Conservation (phyloP, 2,113 vertebrate genomes). For the Microcebus ravelobensis region DNA sequence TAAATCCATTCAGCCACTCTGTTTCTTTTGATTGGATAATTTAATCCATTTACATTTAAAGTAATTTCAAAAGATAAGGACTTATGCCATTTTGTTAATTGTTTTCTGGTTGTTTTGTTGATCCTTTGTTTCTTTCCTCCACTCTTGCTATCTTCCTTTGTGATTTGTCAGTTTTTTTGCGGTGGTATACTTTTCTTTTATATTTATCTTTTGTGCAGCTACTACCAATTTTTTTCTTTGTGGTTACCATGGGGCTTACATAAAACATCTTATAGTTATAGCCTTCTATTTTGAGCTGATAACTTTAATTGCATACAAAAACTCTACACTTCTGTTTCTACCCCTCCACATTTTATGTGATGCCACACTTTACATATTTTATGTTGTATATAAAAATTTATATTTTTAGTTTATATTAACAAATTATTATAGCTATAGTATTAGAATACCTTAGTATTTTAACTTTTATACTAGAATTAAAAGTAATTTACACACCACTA, state of each 20-base stretch:
- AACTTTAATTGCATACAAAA: too few relatives aligned
- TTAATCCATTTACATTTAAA: not conserved
- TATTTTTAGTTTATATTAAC: not conserved
- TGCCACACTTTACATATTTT: not conserved
- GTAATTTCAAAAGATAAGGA: not conserved
- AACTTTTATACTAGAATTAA: not conserved
- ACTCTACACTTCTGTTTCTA: not conserved
- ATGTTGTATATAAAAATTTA: not conserved
- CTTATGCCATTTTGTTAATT: not conserved
- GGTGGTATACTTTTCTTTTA: not conserved
- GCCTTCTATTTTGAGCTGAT: too few relatives aligned
- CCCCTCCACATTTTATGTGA: not conserved
- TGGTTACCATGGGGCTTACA: not conserved
- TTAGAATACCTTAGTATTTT: not conserved
- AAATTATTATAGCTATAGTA: not conserved
- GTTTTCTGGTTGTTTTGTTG: not conserved
- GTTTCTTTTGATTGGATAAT: not conserved
- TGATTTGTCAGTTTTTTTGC: not conserved
- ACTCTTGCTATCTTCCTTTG: not conserved
- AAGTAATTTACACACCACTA: not conserved
- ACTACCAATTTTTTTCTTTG: not conserved
- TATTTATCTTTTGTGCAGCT: not conserved
- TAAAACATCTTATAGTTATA: not conserved
- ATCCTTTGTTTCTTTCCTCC: not conserved
- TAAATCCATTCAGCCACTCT: not conserved